phyloP scores from a whole-genome alignment of 2,113 vertebrate species.

The Alouatta palliata region DNA sequence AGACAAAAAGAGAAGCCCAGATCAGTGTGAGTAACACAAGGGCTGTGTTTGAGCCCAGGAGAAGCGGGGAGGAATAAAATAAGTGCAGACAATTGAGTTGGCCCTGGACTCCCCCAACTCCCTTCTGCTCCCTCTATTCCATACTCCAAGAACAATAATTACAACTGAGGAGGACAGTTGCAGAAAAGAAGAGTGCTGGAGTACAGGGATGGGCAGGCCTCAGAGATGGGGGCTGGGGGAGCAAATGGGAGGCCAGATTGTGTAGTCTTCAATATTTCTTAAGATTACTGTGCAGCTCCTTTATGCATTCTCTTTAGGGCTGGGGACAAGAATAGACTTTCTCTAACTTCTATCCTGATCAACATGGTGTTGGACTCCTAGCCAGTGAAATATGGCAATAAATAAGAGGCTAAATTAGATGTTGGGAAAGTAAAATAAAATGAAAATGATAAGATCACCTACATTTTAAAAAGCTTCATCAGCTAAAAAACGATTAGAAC shows the following conservation, averaged over 20 bases:
- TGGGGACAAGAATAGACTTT: background rate
- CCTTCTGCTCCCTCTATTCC: background rate
- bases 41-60: background rate
- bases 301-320: background rate
- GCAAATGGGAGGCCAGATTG: background rate
- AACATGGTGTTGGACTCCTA: background rate
- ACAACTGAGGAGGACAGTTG: background rate
- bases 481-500: background rate
- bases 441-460: background rate
- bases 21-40: background rate
- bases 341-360: background rate
- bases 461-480: background rate
- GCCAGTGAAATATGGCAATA: background rate
- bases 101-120: background rate
- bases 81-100: background rate
- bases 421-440: background rate
- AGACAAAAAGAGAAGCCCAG: background rate
- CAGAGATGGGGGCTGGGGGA: background rate
- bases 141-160: background rate
- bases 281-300: background rate
- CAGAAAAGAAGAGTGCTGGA: background rate
- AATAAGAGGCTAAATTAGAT: background rate
- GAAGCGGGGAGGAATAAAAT: background rate
- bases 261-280: background rate
- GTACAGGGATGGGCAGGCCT: background rate